Evolutionary conservation across 2,113 vertebrate genomes (phyloP).

Genomic region (Phylloscopus whistleri): DNA sequence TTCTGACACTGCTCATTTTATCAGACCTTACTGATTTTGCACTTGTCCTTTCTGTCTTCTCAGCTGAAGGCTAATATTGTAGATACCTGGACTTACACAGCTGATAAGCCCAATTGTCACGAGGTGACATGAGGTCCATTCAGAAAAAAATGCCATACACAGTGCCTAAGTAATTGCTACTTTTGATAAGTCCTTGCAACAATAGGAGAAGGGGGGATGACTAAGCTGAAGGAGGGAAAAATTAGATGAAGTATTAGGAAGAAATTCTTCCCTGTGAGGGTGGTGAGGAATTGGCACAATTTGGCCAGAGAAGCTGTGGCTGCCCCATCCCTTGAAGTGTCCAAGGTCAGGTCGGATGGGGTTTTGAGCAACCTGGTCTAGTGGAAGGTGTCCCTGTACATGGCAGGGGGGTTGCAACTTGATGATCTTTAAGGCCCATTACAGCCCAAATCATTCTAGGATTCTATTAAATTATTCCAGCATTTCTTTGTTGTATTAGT

Average conservation of each 20-base stretch:
- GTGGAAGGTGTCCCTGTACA: not conserved
- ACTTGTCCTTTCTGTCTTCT: constrained; percentile 5
- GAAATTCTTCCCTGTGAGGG: not conserved
- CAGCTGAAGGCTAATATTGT: constrained; percentile 2
- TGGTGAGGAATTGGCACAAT: not conserved
- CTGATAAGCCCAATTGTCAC: not conserved
- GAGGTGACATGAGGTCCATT: not conserved
- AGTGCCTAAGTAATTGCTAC: not conserved
- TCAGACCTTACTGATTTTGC: constrained; percentile 16
- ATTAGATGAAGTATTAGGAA: not conserved
- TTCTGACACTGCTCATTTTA: not conserved
- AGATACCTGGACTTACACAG: not conserved
- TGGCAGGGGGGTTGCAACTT: fast-evolving
- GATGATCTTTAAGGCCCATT: not conserved
- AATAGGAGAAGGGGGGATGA: not conserved
- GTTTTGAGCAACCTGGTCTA: fast-evolving
- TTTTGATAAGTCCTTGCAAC: not conserved
- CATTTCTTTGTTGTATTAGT: not conserved
- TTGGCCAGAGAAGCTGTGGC: fast-evolving
- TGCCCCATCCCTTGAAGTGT: not conserved
- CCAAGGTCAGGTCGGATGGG: not conserved
- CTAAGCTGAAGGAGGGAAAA: not conserved
- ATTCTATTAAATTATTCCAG: not conserved
- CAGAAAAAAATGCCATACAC: not conserved
- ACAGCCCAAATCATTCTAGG: not conserved